Base-by-base conservation (phyloP, 53 echinoderm and acorn worm species). In the Crossaster papposus region DNA sequence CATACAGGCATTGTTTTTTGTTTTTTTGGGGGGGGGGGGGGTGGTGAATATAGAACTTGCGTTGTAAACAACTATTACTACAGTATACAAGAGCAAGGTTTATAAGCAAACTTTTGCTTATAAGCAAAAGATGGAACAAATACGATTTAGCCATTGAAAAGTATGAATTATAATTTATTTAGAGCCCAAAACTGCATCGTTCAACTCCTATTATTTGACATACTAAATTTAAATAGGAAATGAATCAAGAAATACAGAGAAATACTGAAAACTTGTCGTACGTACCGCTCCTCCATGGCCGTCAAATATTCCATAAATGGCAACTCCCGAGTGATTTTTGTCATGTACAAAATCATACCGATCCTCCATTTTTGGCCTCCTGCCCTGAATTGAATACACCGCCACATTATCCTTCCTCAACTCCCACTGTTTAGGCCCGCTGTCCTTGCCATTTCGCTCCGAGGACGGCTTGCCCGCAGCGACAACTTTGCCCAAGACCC, bases 201-300 rank as follows among this genome's bases (percentile, higher is more conserved):
- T 44, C 44, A 44, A 44, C 44, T 44, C 44, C 44, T 9, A 44
- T n/a, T n/a, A n/a, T n/a, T n/a, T n/a, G n/a, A n/a, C n/a, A n/a
- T n/a, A n/a, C n/a, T n/a, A n/a, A n/a, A n/a, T n/a, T n/a, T n/a
- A n/a, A n/a, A n/a, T n/a, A n/a, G n/a, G 58, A 58, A 58, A 58
- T 4, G 44, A 14, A 58, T 11, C 22, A 4, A 14, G 3, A 0
- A 58, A 11, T 58, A 68, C 68, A 68, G 2, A 24, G 10, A 68
- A 26, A 26, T 64, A 11, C 4, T 68, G 28, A 26, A 68, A 58
- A 14, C 17, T 58, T 3, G 13, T 71, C 3, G 24, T 52, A 80
- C 89, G 32, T 93, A 97, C 97, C 93, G 92, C 90, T 90, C 97
- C 97, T 34, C 97, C 97, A 72, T 97, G 97, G 0, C 97, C 97